A percentile compares a stretch with the other conserved stretches of the same genome.
Evolutionary conservation across 2,113 vertebrate species (phyloP).

Genomic region (Atrichornis clamosus): DNA sequence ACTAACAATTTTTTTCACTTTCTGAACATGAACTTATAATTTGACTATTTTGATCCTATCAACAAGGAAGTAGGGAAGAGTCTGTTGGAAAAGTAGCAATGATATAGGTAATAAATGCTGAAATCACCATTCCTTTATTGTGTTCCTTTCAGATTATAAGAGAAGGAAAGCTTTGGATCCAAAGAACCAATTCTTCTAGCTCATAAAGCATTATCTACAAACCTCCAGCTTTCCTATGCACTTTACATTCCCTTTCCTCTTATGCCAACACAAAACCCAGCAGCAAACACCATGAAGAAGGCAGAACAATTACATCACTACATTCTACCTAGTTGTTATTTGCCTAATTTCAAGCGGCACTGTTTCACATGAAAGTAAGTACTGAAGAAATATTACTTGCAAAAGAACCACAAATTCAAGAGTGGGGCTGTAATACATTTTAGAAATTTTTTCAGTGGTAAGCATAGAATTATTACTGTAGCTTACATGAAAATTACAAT

Average conservation of each 20-base stretch:
- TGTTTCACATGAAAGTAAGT: background rate
- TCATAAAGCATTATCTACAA: background rate
- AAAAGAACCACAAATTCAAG: background rate
- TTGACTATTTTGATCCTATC: background rate
- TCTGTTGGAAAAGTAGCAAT: background rate
- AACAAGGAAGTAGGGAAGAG: background rate
- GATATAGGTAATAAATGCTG: background rate
- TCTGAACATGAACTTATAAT: background rate
- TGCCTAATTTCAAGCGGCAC: background rate
- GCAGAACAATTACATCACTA: background rate
- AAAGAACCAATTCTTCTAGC: background rate
- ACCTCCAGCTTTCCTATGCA: background rate
- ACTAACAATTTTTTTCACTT: background rate
- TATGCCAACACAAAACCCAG: background rate
- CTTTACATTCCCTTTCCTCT: background rate
- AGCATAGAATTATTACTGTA: background rate
- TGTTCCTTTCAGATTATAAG: background rate
- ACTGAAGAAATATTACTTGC: background rate
- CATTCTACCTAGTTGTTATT: background rate
- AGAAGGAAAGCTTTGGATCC: background rate
- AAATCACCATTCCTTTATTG: background rate
- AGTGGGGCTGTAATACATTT: background rate
- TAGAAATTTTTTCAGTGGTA: background rate
- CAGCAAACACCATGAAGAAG: background rate
- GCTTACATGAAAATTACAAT: background rate